Evolutionary conservation across 2,113 vertebrate species (phyloP), one percentile per base, ranked within the genome.

Genomic region (Callocephalon fimbriatum): DNA sequence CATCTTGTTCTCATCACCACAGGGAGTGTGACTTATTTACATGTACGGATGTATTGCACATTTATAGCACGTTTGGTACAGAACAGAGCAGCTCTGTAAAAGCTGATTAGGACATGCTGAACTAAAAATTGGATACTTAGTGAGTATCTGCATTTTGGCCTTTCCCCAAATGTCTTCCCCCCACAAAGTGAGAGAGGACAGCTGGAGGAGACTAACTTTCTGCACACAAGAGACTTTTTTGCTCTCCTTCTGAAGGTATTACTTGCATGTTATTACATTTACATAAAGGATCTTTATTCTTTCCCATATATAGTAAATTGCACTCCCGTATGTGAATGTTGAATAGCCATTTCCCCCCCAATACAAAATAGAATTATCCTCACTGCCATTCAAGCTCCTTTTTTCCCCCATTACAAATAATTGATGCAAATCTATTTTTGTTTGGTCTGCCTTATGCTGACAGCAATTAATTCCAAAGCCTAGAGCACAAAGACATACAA

Each of bases 381-480:
- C 61, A 70, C 59, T 93, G 86, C 83, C 96, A 95, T 91, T 96
- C 92, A 88, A 66, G 72, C 14, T 90, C 8, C 10, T 84, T 84
- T 84, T 84, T 51, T 61, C 18, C 14, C 35, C 67, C 35, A 44
- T 88, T 88, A 81, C 68, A 88, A 93, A 77, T 81, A 96, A 73
- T 29, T 95, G 81, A 97, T 94, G 95, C 70, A 82, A 97, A 97
- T 95, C 95, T 97, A 94, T 95, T 97, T 97, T 96, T 97, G 86
- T 97, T 96, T 97, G 95, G 93, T 91, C 91, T 97, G 82, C 32
- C 92, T 91, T 96, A 56, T 80, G 90, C 96, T 97, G 94, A 97
- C 90, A 95, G 94, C 78, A 94, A 97, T 98, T 97, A 97, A 97
- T 97, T 96, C 76, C 94, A 96, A 96, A 93, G 93, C 78, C 94